Conservation (phyloP, 2,888 invertebrate genomes). For the Chymomyza procnemis region DNA sequence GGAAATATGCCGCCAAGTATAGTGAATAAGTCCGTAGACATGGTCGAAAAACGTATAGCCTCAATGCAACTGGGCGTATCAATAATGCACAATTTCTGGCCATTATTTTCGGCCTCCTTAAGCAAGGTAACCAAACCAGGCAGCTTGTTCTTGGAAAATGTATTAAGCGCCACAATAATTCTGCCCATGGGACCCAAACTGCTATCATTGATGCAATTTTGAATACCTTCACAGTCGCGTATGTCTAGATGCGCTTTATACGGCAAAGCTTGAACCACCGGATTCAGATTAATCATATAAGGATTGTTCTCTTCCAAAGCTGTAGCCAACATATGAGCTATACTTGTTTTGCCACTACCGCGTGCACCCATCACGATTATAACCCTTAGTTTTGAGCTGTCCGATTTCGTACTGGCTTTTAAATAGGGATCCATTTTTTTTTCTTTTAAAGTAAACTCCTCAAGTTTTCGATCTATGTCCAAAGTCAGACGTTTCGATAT, state of each 20-base stretch:
- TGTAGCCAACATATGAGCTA: background rate
- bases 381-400: background rate
- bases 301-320: background rate
- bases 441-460: background rate
- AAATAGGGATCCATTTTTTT: background rate
- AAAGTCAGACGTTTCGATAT: background rate
- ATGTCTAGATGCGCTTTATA: background rate
- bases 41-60: background rate
- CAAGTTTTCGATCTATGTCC: background rate
- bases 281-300: background rate
- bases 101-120: background rate
- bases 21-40: background rate
- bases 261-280: background rate
- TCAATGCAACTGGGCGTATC: background rate
- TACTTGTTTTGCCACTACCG: background rate
- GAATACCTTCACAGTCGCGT: background rate
- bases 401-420: background rate
- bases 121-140: background rate
- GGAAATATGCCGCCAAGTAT: background rate
- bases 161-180: background rate
- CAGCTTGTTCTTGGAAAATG: background rate
- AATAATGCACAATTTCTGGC: background rate
- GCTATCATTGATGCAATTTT: background rate
- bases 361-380: background rate
- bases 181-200: background rate